Conservation (phyloP, 2,797 vertebrate species). For the Psittacula derbiana region DNA sequence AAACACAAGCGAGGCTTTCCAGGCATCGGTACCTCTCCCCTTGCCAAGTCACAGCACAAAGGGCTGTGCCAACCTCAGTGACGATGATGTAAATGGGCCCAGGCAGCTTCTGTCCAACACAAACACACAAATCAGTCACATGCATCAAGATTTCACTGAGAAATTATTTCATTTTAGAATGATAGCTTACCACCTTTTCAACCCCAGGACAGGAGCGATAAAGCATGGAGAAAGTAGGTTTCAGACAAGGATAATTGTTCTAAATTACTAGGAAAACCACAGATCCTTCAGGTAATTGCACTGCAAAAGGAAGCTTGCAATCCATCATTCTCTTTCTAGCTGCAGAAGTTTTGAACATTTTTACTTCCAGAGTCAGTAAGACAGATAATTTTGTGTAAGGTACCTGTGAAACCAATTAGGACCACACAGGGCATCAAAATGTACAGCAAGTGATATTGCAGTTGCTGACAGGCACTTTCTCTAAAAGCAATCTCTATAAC, state of each 20-base stretch:
- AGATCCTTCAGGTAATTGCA: not conserved
- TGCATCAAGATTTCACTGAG: not conserved
- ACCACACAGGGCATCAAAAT: not conserved
- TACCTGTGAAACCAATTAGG: constrained; percentile 10
- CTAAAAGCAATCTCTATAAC: not conserved
- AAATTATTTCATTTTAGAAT: not conserved
- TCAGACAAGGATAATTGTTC: not conserved
- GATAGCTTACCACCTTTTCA: not conserved
- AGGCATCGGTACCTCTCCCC: not conserved
- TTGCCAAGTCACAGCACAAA: rapidly evolving
- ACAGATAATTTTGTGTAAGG: not conserved
- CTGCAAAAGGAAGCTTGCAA: not conserved
- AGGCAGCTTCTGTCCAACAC: rapidly evolving
- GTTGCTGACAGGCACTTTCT: constrained; percentile 3
- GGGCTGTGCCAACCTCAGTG: rapidly evolving
- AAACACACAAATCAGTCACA: not conserved
- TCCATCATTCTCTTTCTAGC: not conserved
- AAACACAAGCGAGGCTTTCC: rapidly evolving
- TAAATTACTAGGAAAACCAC: not conserved
- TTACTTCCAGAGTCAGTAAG: not conserved
- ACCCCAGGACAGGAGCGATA: not conserved
- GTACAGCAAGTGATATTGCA: rapidly evolving
- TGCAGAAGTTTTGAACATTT: not conserved
- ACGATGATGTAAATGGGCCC: rapidly evolving
- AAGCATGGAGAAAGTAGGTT: not conserved